phyloP scores from a whole-genome alignment of 92 coral and sea anemone genomes.

The Paramuricea clavata region DNA sequence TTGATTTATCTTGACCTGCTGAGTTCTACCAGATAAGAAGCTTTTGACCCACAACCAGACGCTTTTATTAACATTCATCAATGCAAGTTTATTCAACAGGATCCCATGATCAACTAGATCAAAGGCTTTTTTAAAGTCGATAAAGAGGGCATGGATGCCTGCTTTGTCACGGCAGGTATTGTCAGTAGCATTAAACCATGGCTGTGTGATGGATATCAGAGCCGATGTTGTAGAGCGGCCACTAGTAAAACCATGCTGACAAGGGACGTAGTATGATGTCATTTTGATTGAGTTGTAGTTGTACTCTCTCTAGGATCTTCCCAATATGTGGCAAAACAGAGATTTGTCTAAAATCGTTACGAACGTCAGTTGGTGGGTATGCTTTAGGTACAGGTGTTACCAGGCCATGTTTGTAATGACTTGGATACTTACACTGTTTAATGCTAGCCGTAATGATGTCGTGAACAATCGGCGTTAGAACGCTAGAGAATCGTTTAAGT shows the following conservation, averaged over 20 bases:
- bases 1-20: too few relatives aligned
- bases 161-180: too few relatives aligned
- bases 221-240: constrained; percentile 54
- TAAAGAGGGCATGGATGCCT: constrained; percentile 36
- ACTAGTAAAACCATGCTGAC: constrained; percentile 35
- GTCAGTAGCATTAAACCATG: too few relatives aligned
- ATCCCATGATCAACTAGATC: too few relatives aligned
- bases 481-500: constrained; percentile 10
- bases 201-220: constrained; percentile 30
- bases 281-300: constrained; percentile 12
- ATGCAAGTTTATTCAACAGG: too few relatives aligned
- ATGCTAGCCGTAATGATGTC: constrained; percentile 38
- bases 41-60: too few relatives aligned
- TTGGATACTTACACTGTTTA: constrained; percentile 34
- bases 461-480: constrained; percentile 19
- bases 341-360: constrained; percentile 29
- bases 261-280: constrained; percentile 12
- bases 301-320: constrained; percentile 38
- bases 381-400: constrained; percentile 32
- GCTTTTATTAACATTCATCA: too few relatives aligned
- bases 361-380: constrained; percentile 19
- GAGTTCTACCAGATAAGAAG: too few relatives aligned
- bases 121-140: too few relatives aligned
- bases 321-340: constrained; percentile 14
- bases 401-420: constrained; percentile 27